Conservation (phyloP, 37 sponge, comb jelly and placozoan genomes). For the Spongia lamella region DNA sequence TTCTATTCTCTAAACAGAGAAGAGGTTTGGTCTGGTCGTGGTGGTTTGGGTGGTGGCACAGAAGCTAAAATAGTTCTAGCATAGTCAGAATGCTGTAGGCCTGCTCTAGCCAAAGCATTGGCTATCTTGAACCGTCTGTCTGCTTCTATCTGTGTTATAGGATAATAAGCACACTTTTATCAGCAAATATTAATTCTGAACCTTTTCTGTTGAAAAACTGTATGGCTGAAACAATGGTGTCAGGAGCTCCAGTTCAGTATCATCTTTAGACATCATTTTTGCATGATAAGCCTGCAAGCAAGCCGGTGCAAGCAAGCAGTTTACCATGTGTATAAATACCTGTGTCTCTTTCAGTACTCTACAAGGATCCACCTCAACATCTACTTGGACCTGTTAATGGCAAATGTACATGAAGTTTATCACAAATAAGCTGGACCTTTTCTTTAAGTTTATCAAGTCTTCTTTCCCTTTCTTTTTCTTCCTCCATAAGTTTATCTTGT, state of each 20-base stretch:
- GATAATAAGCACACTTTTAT: background rate
- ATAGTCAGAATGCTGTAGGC: conserved; percentile 75
- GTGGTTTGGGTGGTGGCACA: conserved; percentile 65
- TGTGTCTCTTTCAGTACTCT: conserved; percentile 48
- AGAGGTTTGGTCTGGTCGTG: conserved; percentile 75
- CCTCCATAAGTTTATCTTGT: background rate
- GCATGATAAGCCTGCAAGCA: background rate
- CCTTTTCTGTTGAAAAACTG: conserved; percentile 39
- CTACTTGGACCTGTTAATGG: conserved; percentile 21
- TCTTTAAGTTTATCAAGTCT: conserved; percentile 35
- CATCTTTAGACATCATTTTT: background rate
- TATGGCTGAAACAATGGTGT: conserved; percentile 46
- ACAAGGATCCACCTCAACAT: conserved; percentile 39
- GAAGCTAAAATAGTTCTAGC: conserved; percentile 63
- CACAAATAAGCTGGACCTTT: conserved; percentile 14
- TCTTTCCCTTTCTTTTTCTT: conserved; percentile 31
- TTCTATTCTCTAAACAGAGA: conserved; percentile 62
- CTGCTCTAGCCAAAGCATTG: conserved; percentile 75
- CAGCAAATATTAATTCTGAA: background rate
- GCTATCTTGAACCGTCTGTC: conserved; percentile 80
- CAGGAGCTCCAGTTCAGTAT: conserved; percentile 23
- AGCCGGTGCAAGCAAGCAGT: background rate
- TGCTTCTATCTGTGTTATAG: conserved; percentile 12
- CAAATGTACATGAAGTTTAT: background rate
- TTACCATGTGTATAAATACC: background rate